phyloP scores from a whole-genome alignment of 2,888 invertebrate species.

The Lottia scabra region DNA sequence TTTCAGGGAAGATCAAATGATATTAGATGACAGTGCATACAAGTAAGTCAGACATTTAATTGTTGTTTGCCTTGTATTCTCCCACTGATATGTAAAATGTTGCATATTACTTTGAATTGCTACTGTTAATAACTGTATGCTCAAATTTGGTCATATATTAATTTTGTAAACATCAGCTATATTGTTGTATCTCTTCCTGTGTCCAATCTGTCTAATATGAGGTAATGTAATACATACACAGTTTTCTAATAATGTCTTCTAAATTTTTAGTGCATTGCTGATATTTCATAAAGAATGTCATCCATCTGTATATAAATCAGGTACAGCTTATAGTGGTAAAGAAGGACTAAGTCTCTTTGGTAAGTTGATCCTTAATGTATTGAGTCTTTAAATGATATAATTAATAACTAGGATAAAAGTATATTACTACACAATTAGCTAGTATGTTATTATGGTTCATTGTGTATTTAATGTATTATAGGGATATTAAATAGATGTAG shows the following conservation, averaged over 20 bases:
- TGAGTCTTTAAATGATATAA: too few relatives aligned
- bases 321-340: constrained; percentile 74
- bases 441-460: background rate
- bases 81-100: too few relatives aligned
- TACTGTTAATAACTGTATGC: too few relatives aligned
- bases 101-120: too few relatives aligned
- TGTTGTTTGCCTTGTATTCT: too few relatives aligned
- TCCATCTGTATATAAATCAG: constrained; percentile 81
- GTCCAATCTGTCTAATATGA: background rate
- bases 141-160: too few relatives aligned
- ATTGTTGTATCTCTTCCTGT: too few relatives aligned
- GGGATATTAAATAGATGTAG: constrained; percentile 79
- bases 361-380: constrained; percentile 40
- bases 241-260: background rate
- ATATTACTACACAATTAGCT: too few relatives aligned
- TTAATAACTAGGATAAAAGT: too few relatives aligned
- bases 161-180: too few relatives aligned
- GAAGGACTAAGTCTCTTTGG: constrained; percentile 82
- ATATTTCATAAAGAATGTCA: constrained; percentile 81
- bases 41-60: constrained; percentile 39
- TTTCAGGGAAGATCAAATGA: constrained; percentile 77
- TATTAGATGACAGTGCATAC: constrained; percentile 80
- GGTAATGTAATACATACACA: background rate
- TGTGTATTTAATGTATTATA: constrained; percentile 31
- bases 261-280: constrained; percentile 77